Base-by-base conservation (phyloP, 2,797 vertebrate genomes). In the Typhlichthys eigenmanni region DNA sequence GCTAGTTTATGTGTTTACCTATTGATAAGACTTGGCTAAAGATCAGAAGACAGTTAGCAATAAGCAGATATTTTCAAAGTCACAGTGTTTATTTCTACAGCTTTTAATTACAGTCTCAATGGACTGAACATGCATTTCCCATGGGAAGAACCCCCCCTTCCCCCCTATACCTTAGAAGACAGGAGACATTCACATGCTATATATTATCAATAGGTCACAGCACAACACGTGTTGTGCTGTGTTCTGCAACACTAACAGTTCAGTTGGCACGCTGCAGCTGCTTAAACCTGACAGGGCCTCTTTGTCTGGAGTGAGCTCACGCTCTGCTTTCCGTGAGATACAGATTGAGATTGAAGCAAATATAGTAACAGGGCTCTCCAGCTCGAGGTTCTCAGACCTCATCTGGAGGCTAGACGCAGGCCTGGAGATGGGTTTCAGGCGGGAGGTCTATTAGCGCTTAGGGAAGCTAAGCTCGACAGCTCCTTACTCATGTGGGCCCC, bases 391-490 rank as follows among this genome's bases (percentile, higher is more conserved):
- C 60, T 57, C 66, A 76, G 77, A 83, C 79, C 80, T 79, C 73
- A 75, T 82, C 79, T 86, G 80, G 81, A 88, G 78, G 83, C 79
- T 77, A 64, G 75, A 79, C 74, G 75, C 68, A 66, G 78, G 69
- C 79, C 75, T 73, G 78, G 80, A 84, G 80, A 88, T 83, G 62
- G 77, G 34, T 75, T 67, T 79, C 65, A 79, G 66, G 85, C 82
- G 86, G 87, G 89, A 87, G 86, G 88, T 91, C 87, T 80, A 88
- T 91, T 91, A 90, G 79, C 84, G 47, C 89, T 86, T 88, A 75
- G 72, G 88, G 87, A 83, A 87, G 73, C 81, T 69, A 46, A 59
- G 76, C 81, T 72, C 81, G 85, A 88, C 86, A 89, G 87, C 86
- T 89, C 88, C 79, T 88, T 89, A 88, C 83, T 89, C 88, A 89